A percentile compares a stretch with the other conserved stretches of the same genome.
These are phyloP conservation scores for Adelges cooleyi DNA, from an alignment of 1,140 invertebrate genomes.

Conservation along the genomic window DNA sequence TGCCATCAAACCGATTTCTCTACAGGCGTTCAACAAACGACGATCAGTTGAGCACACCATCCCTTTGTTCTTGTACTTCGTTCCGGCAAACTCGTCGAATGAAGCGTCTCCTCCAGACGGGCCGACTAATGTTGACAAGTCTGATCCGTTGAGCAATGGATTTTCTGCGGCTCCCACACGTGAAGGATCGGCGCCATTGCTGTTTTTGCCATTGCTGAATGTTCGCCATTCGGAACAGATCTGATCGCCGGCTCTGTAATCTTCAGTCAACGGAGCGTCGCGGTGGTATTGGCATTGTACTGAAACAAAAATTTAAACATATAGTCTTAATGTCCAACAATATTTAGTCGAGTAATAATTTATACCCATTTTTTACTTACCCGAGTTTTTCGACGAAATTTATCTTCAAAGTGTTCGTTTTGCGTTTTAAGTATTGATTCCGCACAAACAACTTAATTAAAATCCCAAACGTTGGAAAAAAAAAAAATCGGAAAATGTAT, in stretches of 20 bases:
- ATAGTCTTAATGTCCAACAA: too few species aligned
- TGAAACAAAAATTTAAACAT: too few species aligned
- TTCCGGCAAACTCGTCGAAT: conserved; percentile 69
- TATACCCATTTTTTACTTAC: too few species aligned
- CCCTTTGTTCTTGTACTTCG: conserved; percentile 53
- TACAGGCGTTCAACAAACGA: conserved; percentile 87
- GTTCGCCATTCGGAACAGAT: conserved; percentile 99
- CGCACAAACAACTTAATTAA: too few species aligned
- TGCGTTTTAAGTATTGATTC: too few species aligned
- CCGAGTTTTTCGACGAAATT: too few species aligned
- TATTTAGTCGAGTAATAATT: too few species aligned
- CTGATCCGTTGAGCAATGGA: conserved; percentile 85
- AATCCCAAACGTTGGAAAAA: too few species aligned
- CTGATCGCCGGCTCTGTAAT: conserved; percentile 85
- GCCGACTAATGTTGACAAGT: conserved; percentile 95
- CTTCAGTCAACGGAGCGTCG: conserved; percentile 23
- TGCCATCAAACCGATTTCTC: conserved; percentile 94
- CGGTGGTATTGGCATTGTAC: conserved; percentile 26
- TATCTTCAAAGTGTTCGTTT: too few species aligned
- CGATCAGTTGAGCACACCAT: conserved; percentile 83
- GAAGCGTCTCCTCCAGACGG: conserved; percentile 73
- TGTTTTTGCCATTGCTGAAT: conserved; percentile 93
- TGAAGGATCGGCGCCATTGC: conserved; percentile 63
- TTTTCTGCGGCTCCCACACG: conserved; percentile 97
- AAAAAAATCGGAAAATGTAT: too few species aligned